These are phyloP conservation scores for Anas bernieri DNA, from an alignment of 2,797 vertebrate genomes.

Conservation along the genomic window DNA sequence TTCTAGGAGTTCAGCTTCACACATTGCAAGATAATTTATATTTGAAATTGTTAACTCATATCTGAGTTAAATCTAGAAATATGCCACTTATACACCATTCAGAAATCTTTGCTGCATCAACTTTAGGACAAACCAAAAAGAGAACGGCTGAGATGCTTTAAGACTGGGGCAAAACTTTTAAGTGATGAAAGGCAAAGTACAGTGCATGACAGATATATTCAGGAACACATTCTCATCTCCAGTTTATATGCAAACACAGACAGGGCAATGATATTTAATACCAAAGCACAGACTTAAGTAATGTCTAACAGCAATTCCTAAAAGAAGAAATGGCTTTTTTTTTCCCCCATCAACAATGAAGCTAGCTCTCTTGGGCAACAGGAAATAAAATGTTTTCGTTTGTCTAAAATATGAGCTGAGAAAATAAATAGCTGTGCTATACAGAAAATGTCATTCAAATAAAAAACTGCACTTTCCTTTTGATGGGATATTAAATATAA, in stretches of 20 bases:
- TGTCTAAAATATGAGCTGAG: constrained; percentile 32
- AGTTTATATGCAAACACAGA: background rate
- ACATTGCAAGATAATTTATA: rapidly evolving
- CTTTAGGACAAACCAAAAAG: background rate
- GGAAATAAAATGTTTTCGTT: constrained; percentile 35
- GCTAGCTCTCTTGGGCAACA: background rate
- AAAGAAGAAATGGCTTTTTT: background rate
- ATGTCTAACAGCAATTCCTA: background rate
- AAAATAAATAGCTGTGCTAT: constrained; percentile 7
- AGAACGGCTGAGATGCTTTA: background rate
- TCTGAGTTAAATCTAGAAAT: background rate
- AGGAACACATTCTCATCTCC: background rate
- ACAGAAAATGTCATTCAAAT: constrained; percentile 11
- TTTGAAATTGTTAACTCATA: background rate
- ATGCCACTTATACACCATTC: background rate
- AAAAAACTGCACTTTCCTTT: background rate
- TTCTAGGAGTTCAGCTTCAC: background rate
- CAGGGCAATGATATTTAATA: constrained; percentile 13
- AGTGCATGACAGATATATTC: background rate
- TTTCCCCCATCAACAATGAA: constrained; percentile 9
- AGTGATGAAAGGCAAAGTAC: background rate
- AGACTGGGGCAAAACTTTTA: background rate
- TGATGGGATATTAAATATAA: background rate
- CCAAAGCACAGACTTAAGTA: background rate
- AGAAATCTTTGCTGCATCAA: background rate